Conservation (phyloP, 2,888 invertebrate genomes). For the Diarsia dahlii region DNA sequence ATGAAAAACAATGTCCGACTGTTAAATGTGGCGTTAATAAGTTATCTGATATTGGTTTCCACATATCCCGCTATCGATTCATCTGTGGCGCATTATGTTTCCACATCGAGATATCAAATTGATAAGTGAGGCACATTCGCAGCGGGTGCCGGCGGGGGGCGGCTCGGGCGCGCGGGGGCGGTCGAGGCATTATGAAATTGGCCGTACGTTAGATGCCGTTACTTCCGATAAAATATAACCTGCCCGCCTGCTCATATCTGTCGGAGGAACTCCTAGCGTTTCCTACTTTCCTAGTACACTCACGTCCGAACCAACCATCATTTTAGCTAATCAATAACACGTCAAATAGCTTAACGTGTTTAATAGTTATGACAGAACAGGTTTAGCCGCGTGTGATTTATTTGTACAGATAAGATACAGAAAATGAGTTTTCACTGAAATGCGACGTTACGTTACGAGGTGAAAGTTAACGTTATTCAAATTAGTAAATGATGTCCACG, state of each 20-base stretch:
- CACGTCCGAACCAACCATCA: conserved; percentile 82
- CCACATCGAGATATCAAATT: conserved; percentile 90
- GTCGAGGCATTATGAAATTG: conserved; percentile 90
- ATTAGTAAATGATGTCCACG: conserved; percentile 57
- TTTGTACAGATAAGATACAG: conserved; percentile 60
- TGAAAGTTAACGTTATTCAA: conserved; percentile 66
- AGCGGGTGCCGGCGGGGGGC: conserved; percentile 75
- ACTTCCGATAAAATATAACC: conserved; percentile 90
- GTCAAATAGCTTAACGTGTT: conserved; percentile 58
- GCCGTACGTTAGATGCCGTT: conserved; percentile 90
- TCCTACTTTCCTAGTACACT: conserved; percentile 79
- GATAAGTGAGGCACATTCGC: conserved; percentile 89
- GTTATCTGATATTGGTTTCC: conserved; percentile 46
- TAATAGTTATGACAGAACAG: conserved; percentile 68
- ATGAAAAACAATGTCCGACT: conserved; percentile 25
- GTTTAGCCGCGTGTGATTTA: conserved; percentile 63
- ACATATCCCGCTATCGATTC: conserved; percentile 72
- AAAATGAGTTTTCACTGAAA: conserved; percentile 62
- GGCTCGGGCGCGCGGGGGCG: conserved; percentile 72
- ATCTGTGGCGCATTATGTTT: conserved; percentile 86
- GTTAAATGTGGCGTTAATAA: conserved; percentile 37
- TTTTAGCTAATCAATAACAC: conserved; percentile 81
- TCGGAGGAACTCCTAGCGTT: conserved; percentile 77
- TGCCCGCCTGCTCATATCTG: conserved; percentile 88
- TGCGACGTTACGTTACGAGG: conserved; percentile 44